These are phyloP conservation scores for Ceryle rudis DNA, from an alignment of 2,797 vertebrate species.

Conservation along the genomic window DNA sequence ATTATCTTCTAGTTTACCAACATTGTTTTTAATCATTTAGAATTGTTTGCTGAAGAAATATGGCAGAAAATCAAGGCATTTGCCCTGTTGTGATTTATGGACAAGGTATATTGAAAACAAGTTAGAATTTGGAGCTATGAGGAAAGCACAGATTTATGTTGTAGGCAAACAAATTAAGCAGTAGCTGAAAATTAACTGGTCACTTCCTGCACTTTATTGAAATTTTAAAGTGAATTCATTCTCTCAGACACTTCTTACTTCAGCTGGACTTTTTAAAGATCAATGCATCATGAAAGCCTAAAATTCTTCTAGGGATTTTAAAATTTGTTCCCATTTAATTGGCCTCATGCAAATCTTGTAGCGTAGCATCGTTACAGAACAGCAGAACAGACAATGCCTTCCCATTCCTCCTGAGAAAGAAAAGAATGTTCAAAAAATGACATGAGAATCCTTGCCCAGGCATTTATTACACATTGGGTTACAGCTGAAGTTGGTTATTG, in stretches of 20 bases:
- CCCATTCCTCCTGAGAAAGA: background rate
- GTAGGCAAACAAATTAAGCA: background rate
- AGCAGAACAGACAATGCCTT: background rate
- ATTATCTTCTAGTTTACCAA: background rate
- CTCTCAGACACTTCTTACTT: background rate
- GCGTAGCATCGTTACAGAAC: background rate
- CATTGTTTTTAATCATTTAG: too few species aligned
- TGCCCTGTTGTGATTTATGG: background rate
- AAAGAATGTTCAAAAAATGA: background rate
- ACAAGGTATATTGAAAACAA: background rate
- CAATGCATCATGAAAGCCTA: background rate
- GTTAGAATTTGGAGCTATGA: background rate
- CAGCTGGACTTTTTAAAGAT: background rate
- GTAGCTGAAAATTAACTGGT: background rate
- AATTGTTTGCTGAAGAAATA: background rate
- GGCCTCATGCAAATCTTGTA: background rate
- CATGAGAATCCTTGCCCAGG: background rate
- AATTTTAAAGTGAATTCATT: background rate
- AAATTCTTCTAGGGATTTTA: background rate
- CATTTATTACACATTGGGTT: background rate
- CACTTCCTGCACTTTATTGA: background rate
- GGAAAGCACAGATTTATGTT: background rate
- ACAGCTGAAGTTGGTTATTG: background rate
- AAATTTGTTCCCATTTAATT: background rate
- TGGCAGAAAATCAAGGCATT: background rate